Evolutionary conservation across 2,113 vertebrate genomes (phyloP).

Genomic region (Macrotis lagotis): DNA sequence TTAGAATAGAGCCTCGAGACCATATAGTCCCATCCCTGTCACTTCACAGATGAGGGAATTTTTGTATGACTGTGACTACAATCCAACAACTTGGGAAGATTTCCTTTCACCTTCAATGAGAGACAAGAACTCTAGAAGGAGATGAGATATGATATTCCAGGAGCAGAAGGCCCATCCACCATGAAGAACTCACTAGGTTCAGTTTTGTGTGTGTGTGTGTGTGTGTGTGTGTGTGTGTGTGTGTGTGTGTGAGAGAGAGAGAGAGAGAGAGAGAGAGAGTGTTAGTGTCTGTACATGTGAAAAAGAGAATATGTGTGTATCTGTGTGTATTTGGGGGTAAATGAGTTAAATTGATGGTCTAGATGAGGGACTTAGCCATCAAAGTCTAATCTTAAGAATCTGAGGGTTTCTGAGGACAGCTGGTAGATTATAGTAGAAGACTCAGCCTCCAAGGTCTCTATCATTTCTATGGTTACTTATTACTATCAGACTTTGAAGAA

Average conservation of each 20-base stretch:
- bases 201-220: too few relatives aligned
- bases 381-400: neutral
- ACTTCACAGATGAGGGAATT: too few relatives aligned
- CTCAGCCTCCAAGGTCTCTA: neutral
- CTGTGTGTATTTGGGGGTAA: too few relatives aligned
- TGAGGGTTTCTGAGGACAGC: neutral
- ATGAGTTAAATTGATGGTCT: conserved; percentile 1
- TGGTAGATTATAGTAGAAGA: neutral
- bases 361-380: neutral
- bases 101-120: neutral
- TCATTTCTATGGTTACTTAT: neutral
- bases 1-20: too few relatives aligned
- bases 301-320: too few relatives aligned
- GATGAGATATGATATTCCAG: neutral
- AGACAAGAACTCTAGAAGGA: neutral
- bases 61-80: too few relatives aligned
- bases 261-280: too few relatives aligned
- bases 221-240: too few relatives aligned
- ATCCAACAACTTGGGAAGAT: neutral
- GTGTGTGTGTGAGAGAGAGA: too few relatives aligned
- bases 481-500: neutral
- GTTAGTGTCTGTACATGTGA: too few relatives aligned
- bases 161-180: neutral
- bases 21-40: too few relatives aligned
- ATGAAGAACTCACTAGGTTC: neutral